These are phyloP conservation scores for Lagopus leucura DNA, from an alignment of 2,113 vertebrate genomes.

Conservation along the genomic window DNA sequence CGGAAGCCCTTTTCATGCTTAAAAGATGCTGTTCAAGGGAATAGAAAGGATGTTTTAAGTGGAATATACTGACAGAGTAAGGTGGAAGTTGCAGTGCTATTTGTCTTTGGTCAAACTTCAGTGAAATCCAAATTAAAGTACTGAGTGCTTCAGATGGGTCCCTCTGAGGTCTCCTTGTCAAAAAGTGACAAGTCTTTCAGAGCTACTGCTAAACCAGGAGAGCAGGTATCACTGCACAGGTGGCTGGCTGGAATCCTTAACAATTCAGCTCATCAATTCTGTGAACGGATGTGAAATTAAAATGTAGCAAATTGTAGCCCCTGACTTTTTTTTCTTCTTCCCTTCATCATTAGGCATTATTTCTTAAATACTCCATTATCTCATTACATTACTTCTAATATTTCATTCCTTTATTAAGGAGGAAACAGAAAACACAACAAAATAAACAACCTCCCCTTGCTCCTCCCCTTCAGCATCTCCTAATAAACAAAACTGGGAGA, in stretches of 20 bases:
- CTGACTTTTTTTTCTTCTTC: conserved; percentile 10
- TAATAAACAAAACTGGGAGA: not conserved
- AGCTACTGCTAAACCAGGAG: not conserved
- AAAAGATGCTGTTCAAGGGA: not conserved
- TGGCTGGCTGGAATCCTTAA: not conserved
- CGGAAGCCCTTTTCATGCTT: not conserved
- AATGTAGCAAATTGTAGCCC: not conserved
- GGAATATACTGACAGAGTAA: not conserved
- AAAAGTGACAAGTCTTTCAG: not conserved
- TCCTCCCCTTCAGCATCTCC: not conserved
- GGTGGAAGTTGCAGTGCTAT: not conserved
- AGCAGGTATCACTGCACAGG: not conserved
- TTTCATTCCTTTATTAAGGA: conserved; percentile 27
- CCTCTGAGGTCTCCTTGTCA: not conserved
- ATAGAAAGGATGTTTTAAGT: not conserved
- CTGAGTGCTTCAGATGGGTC: not conserved
- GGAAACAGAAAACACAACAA: not conserved
- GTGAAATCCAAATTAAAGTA: not conserved
- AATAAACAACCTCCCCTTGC: not conserved
- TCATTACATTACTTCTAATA: not conserved
- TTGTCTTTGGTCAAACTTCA: not conserved
- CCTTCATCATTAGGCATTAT: not conserved
- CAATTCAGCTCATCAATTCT: not conserved
- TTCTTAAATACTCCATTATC: conserved; percentile 23
- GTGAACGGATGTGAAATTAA: conserved; percentile 7